Conservation (phyloP, 2,888 invertebrate genomes). For the Girardia tigrina region DNA sequence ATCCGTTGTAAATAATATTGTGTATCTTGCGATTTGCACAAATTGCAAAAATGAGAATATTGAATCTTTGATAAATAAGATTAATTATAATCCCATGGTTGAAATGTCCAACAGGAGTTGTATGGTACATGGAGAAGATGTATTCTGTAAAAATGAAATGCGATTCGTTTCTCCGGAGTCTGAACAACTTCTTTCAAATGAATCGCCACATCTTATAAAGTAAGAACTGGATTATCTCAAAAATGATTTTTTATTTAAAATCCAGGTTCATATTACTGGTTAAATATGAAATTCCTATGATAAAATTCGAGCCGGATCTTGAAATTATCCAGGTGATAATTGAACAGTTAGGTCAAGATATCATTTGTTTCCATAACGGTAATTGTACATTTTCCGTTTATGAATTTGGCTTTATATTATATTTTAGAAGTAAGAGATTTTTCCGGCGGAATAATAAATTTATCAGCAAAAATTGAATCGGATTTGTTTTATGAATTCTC, state of each 20-base stretch:
- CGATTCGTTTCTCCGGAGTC: background rate
- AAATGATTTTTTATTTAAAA: background rate
- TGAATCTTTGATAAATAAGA: background rate
- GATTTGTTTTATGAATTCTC: slow-evolving; percentile 15
- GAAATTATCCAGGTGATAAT: slow-evolving; percentile 43
- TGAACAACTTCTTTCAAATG: background rate
- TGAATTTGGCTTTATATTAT: background rate
- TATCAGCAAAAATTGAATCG: background rate
- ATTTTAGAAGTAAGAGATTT: background rate
- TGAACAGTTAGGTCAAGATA: slow-evolving; percentile 26
- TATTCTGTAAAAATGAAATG: background rate
- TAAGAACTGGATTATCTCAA: background rate
- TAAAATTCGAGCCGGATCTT: slow-evolving; percentile 45
- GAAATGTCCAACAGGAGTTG: background rate
- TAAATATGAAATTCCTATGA: slow-evolving; percentile 48
- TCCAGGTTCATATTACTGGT: slow-evolving; percentile 46
- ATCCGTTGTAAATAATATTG: background rate
- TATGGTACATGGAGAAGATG: background rate
- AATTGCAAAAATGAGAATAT: background rate
- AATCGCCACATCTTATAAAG: background rate
- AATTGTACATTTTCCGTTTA: background rate
- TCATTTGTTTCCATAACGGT: background rate
- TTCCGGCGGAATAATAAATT: background rate
- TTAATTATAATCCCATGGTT: background rate
- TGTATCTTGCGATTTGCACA: background rate